phyloP scores from a whole-genome alignment of 2,113 vertebrate genomes.

The Tragelaphus strepsiceros region DNA sequence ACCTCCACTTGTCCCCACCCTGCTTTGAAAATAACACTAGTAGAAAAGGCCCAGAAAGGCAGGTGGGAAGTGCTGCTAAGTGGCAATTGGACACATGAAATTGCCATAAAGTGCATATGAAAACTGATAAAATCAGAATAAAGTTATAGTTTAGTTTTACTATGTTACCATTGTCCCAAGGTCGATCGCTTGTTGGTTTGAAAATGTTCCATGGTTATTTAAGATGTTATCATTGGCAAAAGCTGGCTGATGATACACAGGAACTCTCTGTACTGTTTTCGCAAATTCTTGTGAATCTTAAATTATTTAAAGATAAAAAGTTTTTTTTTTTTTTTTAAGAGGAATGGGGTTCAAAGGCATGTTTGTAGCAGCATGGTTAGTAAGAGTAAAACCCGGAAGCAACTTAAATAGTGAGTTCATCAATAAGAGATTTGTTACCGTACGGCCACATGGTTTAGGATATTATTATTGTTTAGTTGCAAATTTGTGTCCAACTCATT shows the following conservation, averaged over 20 bases:
- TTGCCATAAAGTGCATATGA: not conserved
- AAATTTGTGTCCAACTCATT: not conserved
- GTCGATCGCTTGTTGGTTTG: not conserved
- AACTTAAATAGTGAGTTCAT: not conserved
- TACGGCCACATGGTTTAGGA: no score
- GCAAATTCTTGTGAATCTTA: not conserved
- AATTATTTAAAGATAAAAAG: not conserved
- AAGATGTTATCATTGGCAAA: not conserved
- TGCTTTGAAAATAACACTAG: not conserved
- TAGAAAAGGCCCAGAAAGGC: not conserved
- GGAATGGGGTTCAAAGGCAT: not conserved
- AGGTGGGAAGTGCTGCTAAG: not conserved
- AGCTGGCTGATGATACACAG: not conserved
- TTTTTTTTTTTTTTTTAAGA: not conserved
- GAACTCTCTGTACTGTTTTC: not conserved
- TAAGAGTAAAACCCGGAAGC: not conserved
- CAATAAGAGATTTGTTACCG: not conserved
- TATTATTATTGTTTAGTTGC: not conserved
- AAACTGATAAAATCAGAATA: not conserved
- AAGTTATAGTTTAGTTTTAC: not conserved
- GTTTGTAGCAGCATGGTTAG: not conserved
- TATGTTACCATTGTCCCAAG: not conserved
- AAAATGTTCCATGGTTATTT: not conserved
- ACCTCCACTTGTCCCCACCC: not conserved
- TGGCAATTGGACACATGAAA: not conserved